Base-by-base conservation (phyloP, 1,140 invertebrate genomes). In the Zophobas atratus region DNA sequence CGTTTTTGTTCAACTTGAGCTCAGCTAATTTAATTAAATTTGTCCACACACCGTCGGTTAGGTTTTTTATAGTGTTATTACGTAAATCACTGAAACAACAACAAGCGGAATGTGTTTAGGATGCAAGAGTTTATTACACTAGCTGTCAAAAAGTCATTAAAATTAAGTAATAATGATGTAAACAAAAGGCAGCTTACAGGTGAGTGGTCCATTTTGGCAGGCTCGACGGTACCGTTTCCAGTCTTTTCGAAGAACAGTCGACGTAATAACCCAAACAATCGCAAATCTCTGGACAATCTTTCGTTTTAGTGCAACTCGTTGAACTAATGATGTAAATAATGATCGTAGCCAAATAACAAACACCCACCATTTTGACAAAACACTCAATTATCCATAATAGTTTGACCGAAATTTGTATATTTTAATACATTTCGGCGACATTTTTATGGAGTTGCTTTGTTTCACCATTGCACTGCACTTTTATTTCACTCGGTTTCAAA, bases 1-100 rank as follows among this genome's bases (percentile, higher is more conserved):
- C 89, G 90, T 98, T 98, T 83, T 93, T 93, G 81, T 93, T 95
- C 63, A 98, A 85, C 83, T 94, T 94, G 73, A 98, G 87, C 78
- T 93, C 92, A 72, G 91, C 90, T 32, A 98, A 88, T 33, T 89
- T 88, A 5, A 90, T 90, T n/a, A 98, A 86, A 85, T 93, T 92
- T 79, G 92, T 90, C 78, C 97, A 92, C 67, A 91, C 90, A 51
- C 90, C 89, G 77, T 90, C 89, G 82, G 93, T 90, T 39, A 97
- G 90, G 6, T 87, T 85, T 73, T 88, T 87, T 75, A 97, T 92
- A 72, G 90, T 89, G 88, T 97, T 97, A 80, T 88, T 91, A 84
- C 93, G 96, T 78, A 97, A 86, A 86, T 93, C 93, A 82, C 90
- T 94, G 48, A 83, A 55, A 85, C 88, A 82, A 79, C 82, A 70